phyloP scores from a whole-genome alignment of 2,113 vertebrate species.

The Dromiciops gliroides region DNA sequence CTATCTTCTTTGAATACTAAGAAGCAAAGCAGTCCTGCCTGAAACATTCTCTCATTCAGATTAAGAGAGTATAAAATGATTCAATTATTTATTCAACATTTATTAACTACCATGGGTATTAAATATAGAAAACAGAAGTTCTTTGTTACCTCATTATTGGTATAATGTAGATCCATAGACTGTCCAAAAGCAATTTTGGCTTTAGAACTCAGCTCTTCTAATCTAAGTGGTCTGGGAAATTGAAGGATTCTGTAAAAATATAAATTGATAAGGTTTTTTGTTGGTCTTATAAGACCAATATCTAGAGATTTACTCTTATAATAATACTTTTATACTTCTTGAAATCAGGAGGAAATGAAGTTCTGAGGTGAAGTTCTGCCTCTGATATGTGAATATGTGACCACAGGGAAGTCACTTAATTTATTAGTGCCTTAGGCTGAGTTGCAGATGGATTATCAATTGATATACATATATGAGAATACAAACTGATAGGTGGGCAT shows the following conservation, averaged over 20 bases:
- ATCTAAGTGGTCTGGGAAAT: slow-evolving; percentile 94
- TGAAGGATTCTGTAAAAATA: slow-evolving; percentile 92
- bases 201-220: slow-evolving; percentile 94
- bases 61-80: background rate
- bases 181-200: slow-evolving; percentile 97
- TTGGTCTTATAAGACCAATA: background rate
- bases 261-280: slow-evolving; percentile 42
- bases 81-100: background rate
- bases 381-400: background rate
- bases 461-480: background rate
- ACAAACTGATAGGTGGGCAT: slow-evolving; percentile 5
- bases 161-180: slow-evolving; percentile 97
- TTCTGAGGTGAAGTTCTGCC: background rate
- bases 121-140: background rate
- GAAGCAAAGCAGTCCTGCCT: background rate
- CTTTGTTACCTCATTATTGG: slow-evolving; percentile 95
- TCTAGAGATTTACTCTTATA: background rate
- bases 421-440: background rate
- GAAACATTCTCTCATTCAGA: slow-evolving; percentile 3
- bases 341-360: background rate
- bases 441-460: background rate
- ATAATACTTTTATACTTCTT: background rate
- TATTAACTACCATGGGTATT: background rate
- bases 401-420: background rate
- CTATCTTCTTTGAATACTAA: background rate